Evolutionary conservation across 2,797 vertebrate genomes (phyloP).

Genomic region (Acanthornis magna): DNA sequence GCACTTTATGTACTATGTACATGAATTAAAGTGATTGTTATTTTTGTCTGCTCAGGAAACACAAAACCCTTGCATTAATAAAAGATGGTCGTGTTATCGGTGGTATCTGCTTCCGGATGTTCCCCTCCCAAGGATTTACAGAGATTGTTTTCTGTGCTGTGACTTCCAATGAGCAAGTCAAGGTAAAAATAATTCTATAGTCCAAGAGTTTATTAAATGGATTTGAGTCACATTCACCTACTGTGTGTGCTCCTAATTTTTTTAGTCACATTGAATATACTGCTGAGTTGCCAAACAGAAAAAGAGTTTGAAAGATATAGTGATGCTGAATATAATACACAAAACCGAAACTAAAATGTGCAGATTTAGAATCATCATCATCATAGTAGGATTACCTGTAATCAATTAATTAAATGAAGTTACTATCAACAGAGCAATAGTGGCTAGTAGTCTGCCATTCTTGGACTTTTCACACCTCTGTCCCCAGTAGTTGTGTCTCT

Average conservation of each 20-base stretch:
- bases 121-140: conserved; percentile 96
- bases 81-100: conserved; percentile 99
- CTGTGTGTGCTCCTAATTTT: neutral
- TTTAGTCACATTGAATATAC: neutral
- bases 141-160: conserved; percentile 99
- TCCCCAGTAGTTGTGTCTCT: neutral
- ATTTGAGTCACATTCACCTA: neutral
- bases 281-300: neutral
- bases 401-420: neutral
- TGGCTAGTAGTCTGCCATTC: neutral
- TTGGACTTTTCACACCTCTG: neutral
- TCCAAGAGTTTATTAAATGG: neutral
- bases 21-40: neutral
- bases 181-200: conserved; percentile 79
- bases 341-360: neutral
- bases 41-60: conserved; percentile 85
- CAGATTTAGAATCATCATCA: neutral
- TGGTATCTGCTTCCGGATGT: conserved; percentile 99
- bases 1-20: neutral
- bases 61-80: conserved; percentile 97
- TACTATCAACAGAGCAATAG: neutral
- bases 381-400: neutral
- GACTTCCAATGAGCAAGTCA: conserved; percentile 98
- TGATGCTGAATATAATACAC: neutral
- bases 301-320: neutral